Percentiles rank a stretch among this genome's conserved stretches.
phyloP scores from a whole-genome alignment of 2,113 vertebrate species.

The Microcebus jonahi region DNA sequence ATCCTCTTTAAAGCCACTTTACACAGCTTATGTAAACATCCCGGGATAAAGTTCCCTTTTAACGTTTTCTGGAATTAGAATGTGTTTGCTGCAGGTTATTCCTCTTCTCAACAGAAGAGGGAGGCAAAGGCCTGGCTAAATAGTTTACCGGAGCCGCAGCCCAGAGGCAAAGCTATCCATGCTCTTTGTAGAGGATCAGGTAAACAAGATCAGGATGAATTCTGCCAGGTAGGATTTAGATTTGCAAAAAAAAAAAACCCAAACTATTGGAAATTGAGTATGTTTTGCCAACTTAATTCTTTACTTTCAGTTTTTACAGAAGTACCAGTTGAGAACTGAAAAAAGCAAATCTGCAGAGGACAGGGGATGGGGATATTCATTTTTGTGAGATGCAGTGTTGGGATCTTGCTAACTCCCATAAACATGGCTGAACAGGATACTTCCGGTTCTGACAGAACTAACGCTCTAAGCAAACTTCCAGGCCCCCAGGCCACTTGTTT shows the following conservation, averaged over 20 bases:
- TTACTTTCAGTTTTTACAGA: background rate
- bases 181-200: background rate
- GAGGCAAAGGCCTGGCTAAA: slow-evolving; percentile 85
- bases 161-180: too few relatives aligned
- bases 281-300: slow-evolving; percentile 16
- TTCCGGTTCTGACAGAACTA: background rate
- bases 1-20: slow-evolving; percentile 28
- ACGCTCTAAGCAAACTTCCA: background rate
- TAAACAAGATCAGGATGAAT: background rate
- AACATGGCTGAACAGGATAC: background rate
- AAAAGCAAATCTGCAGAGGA: background rate
- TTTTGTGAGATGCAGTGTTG: background rate
- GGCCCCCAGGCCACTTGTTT: background rate
- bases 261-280: background rate
- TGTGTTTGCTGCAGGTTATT: slow-evolving; percentile 55
- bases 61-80: background rate
- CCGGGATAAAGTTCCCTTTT: background rate
- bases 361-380: background rate
- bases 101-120: slow-evolving; percentile 83
- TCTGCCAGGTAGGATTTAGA: background rate
- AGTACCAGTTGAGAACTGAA: background rate
- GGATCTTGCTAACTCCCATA: background rate
- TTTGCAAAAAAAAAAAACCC: slow-evolving; percentile 18
- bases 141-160: rapidly evolving
- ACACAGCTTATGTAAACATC: slow-evolving; percentile 36